phyloP scores from a whole-genome alignment of 2,113 vertebrate genomes.

The Cygnus atratus region DNA sequence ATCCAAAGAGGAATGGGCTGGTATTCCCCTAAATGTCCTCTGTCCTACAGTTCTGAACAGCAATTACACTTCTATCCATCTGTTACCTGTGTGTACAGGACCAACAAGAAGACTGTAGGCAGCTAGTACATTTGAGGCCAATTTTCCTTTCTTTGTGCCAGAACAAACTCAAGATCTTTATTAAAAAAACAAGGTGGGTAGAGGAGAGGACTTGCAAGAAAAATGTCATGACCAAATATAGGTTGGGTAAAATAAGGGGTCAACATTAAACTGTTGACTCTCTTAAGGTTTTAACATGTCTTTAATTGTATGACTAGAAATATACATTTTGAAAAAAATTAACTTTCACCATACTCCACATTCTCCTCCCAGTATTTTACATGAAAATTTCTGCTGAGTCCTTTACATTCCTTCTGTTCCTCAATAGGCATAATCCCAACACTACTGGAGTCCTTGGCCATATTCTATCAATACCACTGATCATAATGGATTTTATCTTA shows the following conservation, averaged over 20 bases:
- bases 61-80: background rate
- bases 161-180: background rate
- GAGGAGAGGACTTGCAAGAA: background rate
- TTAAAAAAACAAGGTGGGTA: background rate
- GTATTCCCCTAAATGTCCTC: background rate
- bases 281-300: background rate
- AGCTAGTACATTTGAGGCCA: background rate
- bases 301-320: background rate
- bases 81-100: background rate
- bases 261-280: background rate
- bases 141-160: background rate
- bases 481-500: background rate
- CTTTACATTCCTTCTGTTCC: background rate
- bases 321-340: background rate
- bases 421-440: background rate
- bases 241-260: background rate
- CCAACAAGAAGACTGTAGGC: background rate
- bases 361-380: background rate
- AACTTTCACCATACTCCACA: background rate
- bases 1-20: background rate
- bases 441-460: background rate
- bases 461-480: background rate
- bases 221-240: background rate
- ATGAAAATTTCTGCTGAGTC: background rate
- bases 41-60: background rate